Conservation (phyloP, 2,888 invertebrate species). For the Diaperis boleti region DNA sequence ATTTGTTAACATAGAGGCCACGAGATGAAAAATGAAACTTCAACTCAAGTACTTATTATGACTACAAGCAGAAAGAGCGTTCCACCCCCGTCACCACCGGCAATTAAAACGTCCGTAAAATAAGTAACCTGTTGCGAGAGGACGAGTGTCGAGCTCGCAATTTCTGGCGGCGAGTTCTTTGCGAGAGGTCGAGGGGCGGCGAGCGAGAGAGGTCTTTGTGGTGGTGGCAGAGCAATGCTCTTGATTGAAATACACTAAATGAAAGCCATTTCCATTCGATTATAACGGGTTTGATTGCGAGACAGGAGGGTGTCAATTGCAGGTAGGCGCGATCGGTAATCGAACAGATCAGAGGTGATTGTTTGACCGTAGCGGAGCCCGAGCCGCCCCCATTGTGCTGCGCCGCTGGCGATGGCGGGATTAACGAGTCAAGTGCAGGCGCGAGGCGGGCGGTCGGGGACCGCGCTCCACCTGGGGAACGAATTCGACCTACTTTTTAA, state of each 20-base stretch:
- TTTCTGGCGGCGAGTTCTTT: constrained; percentile 28
- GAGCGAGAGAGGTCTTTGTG: constrained; percentile 28
- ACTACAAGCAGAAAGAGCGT: too few relatives aligned
- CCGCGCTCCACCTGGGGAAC: too few relatives aligned
- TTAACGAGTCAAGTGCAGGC: constrained; percentile 49
- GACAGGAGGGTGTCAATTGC: constrained; percentile 45
- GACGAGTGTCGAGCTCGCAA: constrained; percentile 14
- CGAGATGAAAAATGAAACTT: too few relatives aligned
- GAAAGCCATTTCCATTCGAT: constrained; percentile 42
- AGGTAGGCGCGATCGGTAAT: constrained; percentile 43
- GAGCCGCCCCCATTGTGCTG: constrained; percentile 45
- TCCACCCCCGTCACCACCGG: too few relatives aligned
- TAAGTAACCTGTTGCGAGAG: constrained; percentile 33
- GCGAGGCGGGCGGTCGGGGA: constrained; percentile 32
- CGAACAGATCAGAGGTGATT: constrained; percentile 48
- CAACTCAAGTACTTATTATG: too few relatives aligned
- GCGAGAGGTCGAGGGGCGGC: constrained; percentile 24
- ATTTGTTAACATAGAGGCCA: too few relatives aligned
- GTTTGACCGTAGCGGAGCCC: constrained; percentile 47
- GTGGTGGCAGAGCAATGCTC: constrained; percentile 27
- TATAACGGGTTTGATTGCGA: constrained; percentile 40
- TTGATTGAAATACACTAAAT: constrained; percentile 39
- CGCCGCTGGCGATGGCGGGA: constrained; percentile 41
- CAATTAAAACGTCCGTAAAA: constrained; percentile 27
- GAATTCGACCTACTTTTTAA: neutral